These are phyloP conservation scores for Drosophila sechellia DNA, from an alignment of 1,140 invertebrate genomes.

Conservation along the genomic window DNA sequence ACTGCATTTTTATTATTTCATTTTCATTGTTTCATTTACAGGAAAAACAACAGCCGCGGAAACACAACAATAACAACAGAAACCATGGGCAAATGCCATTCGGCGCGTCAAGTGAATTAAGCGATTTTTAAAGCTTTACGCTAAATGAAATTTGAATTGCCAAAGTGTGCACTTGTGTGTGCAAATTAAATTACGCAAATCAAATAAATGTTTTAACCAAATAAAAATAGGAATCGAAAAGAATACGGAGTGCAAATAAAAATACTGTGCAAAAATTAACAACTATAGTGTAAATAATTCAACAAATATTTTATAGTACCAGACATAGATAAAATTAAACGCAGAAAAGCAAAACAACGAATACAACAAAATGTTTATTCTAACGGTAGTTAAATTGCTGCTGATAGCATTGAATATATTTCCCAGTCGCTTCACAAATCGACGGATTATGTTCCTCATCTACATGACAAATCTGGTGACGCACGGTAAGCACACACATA, in stretches of 20 bases:
- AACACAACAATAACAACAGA: conserved; percentile 27
- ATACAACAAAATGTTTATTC: conserved; percentile 79
- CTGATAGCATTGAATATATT: conserved; percentile 84
- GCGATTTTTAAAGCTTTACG: conserved; percentile 82
- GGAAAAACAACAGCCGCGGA: conserved; percentile 40
- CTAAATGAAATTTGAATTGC: conserved; percentile 81
- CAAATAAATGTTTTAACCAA: conserved; percentile 71
- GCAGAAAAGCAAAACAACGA: conserved; percentile 13
- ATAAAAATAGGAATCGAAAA: conserved; percentile 12
- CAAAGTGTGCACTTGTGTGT: conserved; percentile 74
- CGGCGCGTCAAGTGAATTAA: conserved; percentile 79
- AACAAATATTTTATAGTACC: conserved; percentile 26
- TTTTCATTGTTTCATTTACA: conserved; percentile 77
- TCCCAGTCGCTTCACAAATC: conserved; percentile 83
- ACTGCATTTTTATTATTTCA: conserved; percentile 75
- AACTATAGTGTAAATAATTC: conserved; percentile 45
- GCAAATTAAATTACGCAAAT: conserved; percentile 81
- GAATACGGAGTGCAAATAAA: conserved; percentile 20
- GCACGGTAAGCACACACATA: conserved; percentile 67
- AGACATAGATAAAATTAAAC: conserved; percentile 32
- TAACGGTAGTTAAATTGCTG: conserved; percentile 83
- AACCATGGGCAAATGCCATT: conserved; percentile 50
- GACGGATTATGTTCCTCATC: conserved; percentile 82
- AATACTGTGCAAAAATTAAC: conserved; percentile 23
- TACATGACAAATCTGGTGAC: conserved; percentile 83